Evolutionary conservation across 2,888 invertebrate genomes (phyloP).

Genomic region (Sympetrum striolatum): DNA sequence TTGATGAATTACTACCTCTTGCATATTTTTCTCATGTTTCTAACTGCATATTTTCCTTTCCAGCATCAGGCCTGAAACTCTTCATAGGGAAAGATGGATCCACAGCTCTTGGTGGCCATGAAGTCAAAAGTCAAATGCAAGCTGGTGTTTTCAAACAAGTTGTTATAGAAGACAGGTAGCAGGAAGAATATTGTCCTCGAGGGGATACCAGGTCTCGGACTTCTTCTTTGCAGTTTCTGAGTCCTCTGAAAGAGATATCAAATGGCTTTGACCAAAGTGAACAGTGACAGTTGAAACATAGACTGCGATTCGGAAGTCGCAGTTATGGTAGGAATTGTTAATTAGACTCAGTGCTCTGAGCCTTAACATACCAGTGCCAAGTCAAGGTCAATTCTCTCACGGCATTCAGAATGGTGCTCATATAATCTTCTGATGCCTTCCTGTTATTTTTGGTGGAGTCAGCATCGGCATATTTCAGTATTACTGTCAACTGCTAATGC

Average conservation of each 20-base stretch:
- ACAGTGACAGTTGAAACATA: background rate
- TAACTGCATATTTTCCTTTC: slow-evolving; percentile 52
- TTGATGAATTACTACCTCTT: background rate
- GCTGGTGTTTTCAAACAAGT: slow-evolving; percentile 78
- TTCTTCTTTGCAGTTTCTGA: background rate
- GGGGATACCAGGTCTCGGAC: background rate
- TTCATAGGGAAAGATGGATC: slow-evolving; percentile 91
- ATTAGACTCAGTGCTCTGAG: slow-evolving; percentile 29
- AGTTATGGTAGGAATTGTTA: background rate
- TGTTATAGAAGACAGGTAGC: slow-evolving; percentile 78
- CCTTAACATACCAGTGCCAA: slow-evolving; percentile 36
- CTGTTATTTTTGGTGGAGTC: background rate
- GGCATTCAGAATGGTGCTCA: slow-evolving; percentile 33
- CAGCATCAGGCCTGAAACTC: slow-evolving; percentile 88
- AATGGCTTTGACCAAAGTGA: slow-evolving; percentile 23
- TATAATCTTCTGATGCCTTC: slow-evolving; percentile 29
- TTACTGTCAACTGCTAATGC: background rate
- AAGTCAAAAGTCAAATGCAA: slow-evolving; percentile 75
- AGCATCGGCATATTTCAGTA: background rate
- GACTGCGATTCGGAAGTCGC: background rate
- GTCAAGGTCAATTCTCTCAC: slow-evolving; percentile 11
- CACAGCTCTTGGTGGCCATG: slow-evolving; percentile 84
- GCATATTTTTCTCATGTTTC: background rate
- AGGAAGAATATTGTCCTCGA: slow-evolving; percentile 56
- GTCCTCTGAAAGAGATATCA: background rate